Base-by-base conservation (phyloP, 1,140 invertebrate genomes). In the Eriosoma lanigerum region DNA sequence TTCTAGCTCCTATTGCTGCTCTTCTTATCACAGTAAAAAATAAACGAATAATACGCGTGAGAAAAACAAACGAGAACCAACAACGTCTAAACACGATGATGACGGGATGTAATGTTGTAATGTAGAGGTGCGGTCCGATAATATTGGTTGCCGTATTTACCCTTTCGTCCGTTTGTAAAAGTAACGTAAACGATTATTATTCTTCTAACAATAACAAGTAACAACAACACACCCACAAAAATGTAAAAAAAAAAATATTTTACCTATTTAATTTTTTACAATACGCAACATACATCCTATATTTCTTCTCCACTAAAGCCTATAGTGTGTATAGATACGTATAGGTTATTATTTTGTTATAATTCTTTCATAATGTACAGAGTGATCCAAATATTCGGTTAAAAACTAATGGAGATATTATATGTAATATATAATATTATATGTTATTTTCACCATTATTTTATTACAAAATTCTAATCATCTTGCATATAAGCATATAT, bases 51-150 rank as follows among this genome's bases (percentile, higher is more conserved):
- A 46, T 12, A 15, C 21, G 38, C 64, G 32, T 68, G 64, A 21
- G 62, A 64, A 64, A 64, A 44, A 46, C n/a, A 3, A 24, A 62
- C 58, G 6, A 58, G 10, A 21, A 1, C 3, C 58, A 29, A 68
- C 32, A 15, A 68, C 21, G n/a, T 46, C 38, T 38, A 46, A 13
- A 66, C 46, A 21, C 32, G 32, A 68, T 26, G 3, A 68, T 26
- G 10, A 68, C 32, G n/a, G 13, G n/a, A 38, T 38, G 32, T 38
- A 38, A 4, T 38, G 32, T 38, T 38, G 8, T n/a, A n/a, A n/a
- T 38, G 8, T n/a, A n/a, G 38, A 68, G 64, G 64, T 46, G 64
- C 64, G 64, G 64, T 44, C 10, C 19, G 32, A 66, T 24, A 68
- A 17, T 68, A 68, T 46, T 21, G 3, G 13, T n/a, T 62, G 9